Conservation (phyloP, 2,888 invertebrate species). For the Crepidodera aurea region DNA sequence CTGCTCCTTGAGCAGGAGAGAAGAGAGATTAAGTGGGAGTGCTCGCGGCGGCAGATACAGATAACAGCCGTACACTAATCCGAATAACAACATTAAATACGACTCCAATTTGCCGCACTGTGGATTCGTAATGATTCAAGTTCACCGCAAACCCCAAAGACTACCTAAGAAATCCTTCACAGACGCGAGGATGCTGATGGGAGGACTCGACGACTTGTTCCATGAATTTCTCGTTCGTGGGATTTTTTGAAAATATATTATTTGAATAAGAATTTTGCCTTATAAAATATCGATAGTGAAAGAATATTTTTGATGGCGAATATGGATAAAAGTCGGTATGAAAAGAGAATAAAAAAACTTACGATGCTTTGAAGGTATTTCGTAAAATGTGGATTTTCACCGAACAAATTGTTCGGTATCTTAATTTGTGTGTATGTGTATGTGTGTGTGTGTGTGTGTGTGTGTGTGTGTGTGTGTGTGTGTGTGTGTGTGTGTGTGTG, state of each 20-base stretch:
- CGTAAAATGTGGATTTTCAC: no score
- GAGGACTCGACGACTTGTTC: not conserved
- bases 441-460: no score
- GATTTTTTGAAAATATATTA: not conserved
- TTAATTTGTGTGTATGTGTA: no score
- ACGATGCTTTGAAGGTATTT: no score
- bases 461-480: no score
- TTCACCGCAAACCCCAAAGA: constrained; percentile 56
- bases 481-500: no score
- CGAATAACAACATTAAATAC: constrained; percentile 66
- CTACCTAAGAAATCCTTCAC: constrained; percentile 50
- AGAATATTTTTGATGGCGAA: no score
- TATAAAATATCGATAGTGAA: no score
- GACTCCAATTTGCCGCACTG: constrained; percentile 65
- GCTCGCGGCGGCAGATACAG: constrained; percentile 61
- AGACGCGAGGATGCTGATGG: constrained; percentile 15
- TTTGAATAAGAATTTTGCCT: no score
- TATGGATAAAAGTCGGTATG: no score
- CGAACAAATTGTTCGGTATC: no score
- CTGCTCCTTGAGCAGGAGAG: constrained; percentile 41
- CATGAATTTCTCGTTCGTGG: not conserved
- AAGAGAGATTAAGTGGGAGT: constrained; percentile 58
- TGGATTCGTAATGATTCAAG: constrained; percentile 61
- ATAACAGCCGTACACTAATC: constrained; percentile 61
- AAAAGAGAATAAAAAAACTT: no score